Evolutionary conservation across 2,888 invertebrate species (phyloP), one percentile per base, ranked within the genome.

Genomic region (Mechanitis messenoides): DNA sequence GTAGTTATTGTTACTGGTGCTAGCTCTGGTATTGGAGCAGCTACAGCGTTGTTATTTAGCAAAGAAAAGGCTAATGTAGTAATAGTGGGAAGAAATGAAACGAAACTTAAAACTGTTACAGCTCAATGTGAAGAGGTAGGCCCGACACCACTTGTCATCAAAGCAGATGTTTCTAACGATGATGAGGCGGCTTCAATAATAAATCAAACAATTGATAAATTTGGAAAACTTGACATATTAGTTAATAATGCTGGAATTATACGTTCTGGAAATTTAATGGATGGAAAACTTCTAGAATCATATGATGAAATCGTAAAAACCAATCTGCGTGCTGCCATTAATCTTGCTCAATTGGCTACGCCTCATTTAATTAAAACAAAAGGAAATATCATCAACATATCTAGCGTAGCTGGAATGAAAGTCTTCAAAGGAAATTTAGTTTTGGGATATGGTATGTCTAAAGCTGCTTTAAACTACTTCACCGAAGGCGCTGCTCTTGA

Each of bases 401-500:
- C 81, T 0, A 81, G 80, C 59, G 55, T 72, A 0, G 69, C 56
- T 7, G 60, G 66, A 7, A 56, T 50, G 50, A 50, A 7, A 31
- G 6, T 31, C 7, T 1, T 50, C 7, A 50, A 31, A 9, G 50
- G 50, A 3, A 50, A 50, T 11, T 6, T 50, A 1, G 5, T 50
- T 31, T 31, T 31, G 28, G 50, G 9, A 31, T 95, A 95, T 74
- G 85, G 87, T 7, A 58, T 69, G 6, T 74, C 77, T 0, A 81
- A 80, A 57, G 77, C 78, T n/a, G 76, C 69, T 2, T 12, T 80
- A 2, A 70, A 71, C 33, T 72, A 75, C 57, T 81, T 81, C 33
- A 74, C 78, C 0, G 69, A 71, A 53, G 66, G 68, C 7, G 66
- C 62, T 28, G 79, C 80, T n/a, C 79, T 97, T 55, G 97, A 95